Percentiles rank a stretch among this genome's conserved stretches.
Evolutionary conservation across 2,797 vertebrate species (phyloP).

Genomic region (Coregonus suidteri): DNA sequence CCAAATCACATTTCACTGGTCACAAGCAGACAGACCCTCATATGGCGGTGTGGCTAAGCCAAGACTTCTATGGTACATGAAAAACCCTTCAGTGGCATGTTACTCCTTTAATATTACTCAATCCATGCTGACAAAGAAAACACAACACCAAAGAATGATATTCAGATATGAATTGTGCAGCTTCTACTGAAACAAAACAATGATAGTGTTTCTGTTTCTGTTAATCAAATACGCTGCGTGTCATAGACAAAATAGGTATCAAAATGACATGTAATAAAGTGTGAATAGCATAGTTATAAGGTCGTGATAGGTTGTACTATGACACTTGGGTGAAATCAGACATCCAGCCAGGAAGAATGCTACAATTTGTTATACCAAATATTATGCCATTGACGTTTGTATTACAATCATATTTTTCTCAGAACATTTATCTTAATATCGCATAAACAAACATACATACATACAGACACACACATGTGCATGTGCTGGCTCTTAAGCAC

Average conservation of each 20-base stretch:
- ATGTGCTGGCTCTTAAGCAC: neutral
- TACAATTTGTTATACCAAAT: constrained; percentile 7
- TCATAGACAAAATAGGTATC: neutral
- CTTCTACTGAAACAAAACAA: constrained; percentile 40
- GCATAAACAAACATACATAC: neutral
- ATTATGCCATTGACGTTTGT: constrained; percentile 16
- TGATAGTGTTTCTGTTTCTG: neutral
- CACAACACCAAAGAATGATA: constrained; percentile 65
- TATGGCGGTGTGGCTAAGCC: constrained; percentile 11
- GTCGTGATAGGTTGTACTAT: neutral
- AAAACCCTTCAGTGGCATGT: constrained; percentile 37
- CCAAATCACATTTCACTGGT: too few relatives aligned
- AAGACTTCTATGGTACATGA: constrained; percentile 60
- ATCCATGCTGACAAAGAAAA: constrained; percentile 30
- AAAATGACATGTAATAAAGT: neutral
- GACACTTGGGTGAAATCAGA: neutral
- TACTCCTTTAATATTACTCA: constrained; percentile 32
- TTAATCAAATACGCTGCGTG: neutral
- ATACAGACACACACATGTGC: neutral
- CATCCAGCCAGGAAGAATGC: neutral
- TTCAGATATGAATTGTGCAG: constrained; percentile 28
- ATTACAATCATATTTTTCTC: neutral
- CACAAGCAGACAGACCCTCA: too few relatives aligned
- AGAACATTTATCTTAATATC: neutral
- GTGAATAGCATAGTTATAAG: neutral